Base-by-base conservation (phyloP, 2,113 vertebrate genomes). In the Ibidorhyncha struthersii region DNA sequence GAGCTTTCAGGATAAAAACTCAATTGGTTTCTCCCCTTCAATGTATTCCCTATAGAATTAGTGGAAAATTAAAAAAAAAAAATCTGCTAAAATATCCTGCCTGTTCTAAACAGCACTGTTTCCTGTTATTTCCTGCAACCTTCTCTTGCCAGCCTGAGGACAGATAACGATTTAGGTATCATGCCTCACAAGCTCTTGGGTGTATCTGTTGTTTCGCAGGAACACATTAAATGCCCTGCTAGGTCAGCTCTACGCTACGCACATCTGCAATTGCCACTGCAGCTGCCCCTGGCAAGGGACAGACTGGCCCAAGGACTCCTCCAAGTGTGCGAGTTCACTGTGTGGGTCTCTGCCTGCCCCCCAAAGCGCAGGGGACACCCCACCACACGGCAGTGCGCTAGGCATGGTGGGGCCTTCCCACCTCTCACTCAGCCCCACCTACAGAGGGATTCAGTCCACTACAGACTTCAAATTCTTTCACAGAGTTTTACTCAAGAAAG, bases 321-420 rank as follows among this genome's bases (percentile, higher is more conserved):
- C 13, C 47, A 15, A 15, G 23, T 1, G 0, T 12, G 8, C 0
- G 0, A 43, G 16, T 8, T 61, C 2, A 4, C 25, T 29, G 16
- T 13, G 20, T 27, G 34, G 9, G 43, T 73, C 50, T 49, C 65
- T 23, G 49, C 53, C 22, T 0, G 2, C 2, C 8, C 4, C 50
- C 5, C 5, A 20, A 34, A 70, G 55, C 0, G 2, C 52, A 71
- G 19, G 14, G 19, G 16, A 61, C 6, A 13, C 12, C 1, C 7
- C 5, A 4, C 40, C 3, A 3, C 3, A 4, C 63, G 73, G 45
- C 41, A 62, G 8, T 1, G 36, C 19, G 8, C 17, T 14, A 7
- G 19, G n/a, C 27, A 32, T 1, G 13, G 47, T 7, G 36, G 8
- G 15, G 30, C 65, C 22, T 56, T 43, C 25, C 40, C 23, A 20